These are phyloP conservation scores for Erythrolamprus reginae DNA, from an alignment of 2,113 vertebrate genomes.

Conservation along the genomic window DNA sequence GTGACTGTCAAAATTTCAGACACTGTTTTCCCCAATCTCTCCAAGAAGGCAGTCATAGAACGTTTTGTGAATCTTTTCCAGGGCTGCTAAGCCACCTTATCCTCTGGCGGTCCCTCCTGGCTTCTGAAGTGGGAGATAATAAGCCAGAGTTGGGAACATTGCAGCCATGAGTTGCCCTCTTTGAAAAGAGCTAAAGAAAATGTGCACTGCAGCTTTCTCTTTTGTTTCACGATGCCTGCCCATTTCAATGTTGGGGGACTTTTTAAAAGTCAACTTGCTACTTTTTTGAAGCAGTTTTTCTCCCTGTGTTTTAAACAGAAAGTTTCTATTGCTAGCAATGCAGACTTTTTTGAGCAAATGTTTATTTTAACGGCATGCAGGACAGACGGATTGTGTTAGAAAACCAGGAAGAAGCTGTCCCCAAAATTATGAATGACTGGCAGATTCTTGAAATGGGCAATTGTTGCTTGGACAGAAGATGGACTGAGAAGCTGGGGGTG, in stretches of 20 bases:
- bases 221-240: no score
- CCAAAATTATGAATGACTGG: neutral
- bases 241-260: neutral
- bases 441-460: neutral
- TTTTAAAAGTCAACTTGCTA: no score
- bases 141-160: neutral
- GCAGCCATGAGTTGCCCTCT: neutral
- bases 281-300: neutral
- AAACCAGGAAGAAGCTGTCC: neutral
- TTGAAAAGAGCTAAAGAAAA: neutral
- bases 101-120: neutral
- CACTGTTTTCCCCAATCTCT: neutral
- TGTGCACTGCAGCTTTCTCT: neutral
- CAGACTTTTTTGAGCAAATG: neutral
- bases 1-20: neutral
- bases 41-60: no score
- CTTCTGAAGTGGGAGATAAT: no score
- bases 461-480: neutral
- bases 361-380: neutral
- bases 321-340: neutral
- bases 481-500: neutral
- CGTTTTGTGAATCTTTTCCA: neutral
- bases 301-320: neutral
- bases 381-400: neutral
- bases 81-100: neutral